Percentiles rank a stretch among this genome's conserved stretches.
Evolutionary conservation across 2,888 invertebrate species (phyloP).

Genomic region (Idaea biselata): DNA sequence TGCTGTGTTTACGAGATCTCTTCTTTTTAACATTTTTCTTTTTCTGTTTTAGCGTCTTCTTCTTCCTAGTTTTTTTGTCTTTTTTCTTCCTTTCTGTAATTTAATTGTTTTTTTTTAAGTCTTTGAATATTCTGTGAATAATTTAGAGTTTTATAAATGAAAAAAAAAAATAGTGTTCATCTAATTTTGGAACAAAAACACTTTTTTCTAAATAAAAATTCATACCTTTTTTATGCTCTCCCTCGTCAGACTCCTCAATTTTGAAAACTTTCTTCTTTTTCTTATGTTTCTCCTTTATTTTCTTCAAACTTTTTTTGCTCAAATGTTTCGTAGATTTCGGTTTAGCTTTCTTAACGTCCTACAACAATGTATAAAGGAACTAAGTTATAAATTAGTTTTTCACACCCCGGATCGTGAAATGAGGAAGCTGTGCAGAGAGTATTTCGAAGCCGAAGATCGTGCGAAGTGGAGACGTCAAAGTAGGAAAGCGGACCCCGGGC

Average conservation of each 20-base stretch:
- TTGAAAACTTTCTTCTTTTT: constrained; percentile 50
- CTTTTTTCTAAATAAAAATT: not conserved
- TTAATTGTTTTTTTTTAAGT: not conserved
- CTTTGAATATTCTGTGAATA: too few species aligned
- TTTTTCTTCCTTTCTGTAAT: constrained; percentile 49
- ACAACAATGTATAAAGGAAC: constrained; percentile 10
- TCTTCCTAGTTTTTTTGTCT: constrained; percentile 58
- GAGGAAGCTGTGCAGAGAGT: too few species aligned
- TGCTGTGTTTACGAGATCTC: constrained; percentile 49
- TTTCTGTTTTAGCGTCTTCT: constrained; percentile 60
- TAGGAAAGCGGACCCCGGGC: too few species aligned
- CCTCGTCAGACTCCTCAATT: constrained; percentile 41
- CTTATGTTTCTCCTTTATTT: constrained; percentile 59
- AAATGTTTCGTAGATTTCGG: constrained; percentile 50
- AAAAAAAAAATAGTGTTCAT: too few species aligned
- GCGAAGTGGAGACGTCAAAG: too few species aligned
- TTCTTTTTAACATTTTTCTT: constrained; percentile 57
- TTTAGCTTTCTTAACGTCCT: constrained; percentile 57
- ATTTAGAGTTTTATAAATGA: too few species aligned
- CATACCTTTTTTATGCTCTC: constrained; percentile 45
- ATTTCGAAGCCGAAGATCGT: too few species aligned
- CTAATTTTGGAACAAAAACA: too few species aligned
- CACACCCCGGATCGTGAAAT: too few species aligned
- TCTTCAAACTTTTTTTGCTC: constrained; percentile 57
- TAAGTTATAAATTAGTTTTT: not conserved